These are phyloP conservation scores for Falcaria lacertinaria DNA, from an alignment of 2,888 invertebrate genomes.

Conservation along the genomic window DNA sequence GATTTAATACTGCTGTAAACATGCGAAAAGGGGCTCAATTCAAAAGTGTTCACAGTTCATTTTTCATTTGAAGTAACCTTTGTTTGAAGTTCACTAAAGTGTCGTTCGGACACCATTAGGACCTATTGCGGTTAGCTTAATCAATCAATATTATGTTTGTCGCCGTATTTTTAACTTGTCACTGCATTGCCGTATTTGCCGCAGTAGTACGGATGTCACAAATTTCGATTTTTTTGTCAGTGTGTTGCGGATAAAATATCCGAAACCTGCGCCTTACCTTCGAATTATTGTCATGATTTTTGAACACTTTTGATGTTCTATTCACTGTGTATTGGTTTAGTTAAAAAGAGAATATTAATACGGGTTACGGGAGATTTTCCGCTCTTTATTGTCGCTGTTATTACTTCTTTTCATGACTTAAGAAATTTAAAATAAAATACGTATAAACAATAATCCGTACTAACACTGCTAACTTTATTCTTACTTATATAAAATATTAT, in stretches of 20 bases:
- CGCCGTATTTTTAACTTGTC: constrained; percentile 24
- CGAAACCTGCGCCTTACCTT: neutral
- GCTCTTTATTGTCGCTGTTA: no score
- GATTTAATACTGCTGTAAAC: neutral
- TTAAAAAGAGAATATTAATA: no score
- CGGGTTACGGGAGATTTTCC: no score
- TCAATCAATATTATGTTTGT: constrained; percentile 39
- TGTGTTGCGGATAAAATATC: constrained; percentile 3
- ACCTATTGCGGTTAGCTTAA: constrained; percentile 51
- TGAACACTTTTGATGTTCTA: no score
- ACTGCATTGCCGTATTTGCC: constrained; percentile 18
- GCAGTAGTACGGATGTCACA: constrained; percentile 57
- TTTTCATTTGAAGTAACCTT: neutral
- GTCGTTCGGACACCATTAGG: constrained; percentile 36
- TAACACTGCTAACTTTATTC: no score
- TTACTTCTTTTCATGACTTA: no score
- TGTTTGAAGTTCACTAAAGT: constrained; percentile 11
- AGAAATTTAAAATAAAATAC: no score
- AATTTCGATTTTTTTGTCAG: constrained; percentile 38
- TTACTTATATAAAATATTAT: no score
- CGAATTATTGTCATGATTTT: no score
- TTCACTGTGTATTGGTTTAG: no score
- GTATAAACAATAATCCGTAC: no score
- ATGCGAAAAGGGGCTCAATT: neutral
- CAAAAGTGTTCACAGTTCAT: neutral